These are phyloP conservation scores for Enoplosus armatus DNA, from an alignment of 2,797 vertebrate species.

Conservation along the genomic window DNA sequence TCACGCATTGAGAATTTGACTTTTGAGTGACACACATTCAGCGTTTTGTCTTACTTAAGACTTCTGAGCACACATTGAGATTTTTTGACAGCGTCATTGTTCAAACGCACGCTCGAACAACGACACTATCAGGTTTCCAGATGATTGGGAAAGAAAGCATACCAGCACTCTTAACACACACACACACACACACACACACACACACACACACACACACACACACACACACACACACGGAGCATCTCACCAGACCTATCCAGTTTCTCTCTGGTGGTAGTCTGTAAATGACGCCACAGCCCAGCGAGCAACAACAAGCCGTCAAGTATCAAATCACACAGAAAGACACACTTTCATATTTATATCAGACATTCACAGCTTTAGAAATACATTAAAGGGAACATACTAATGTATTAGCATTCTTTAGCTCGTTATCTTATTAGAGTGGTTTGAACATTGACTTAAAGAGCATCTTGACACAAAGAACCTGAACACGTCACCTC, in stretches of 20 bases:
- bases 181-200: not conserved
- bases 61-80: not conserved
- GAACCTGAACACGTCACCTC: not conserved
- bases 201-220: not conserved
- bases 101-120: not conserved
- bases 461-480: not conserved
- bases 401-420: not conserved
- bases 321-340: not conserved
- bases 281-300: conserved; percentile 22
- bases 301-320: not conserved
- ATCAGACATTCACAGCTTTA: not conserved
- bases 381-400: not conserved
- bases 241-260: not conserved
- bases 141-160: conserved; percentile 10
- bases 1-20: not conserved
- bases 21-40: not conserved
- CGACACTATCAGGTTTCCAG: not conserved
- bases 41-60: not conserved
- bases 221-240: not conserved
- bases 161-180: not conserved
- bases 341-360: not conserved
- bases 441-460: not conserved
- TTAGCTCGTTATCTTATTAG: not conserved
- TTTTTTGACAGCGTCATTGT: conserved; percentile 1
- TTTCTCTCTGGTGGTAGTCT: conserved; percentile 18